Evolutionary conservation across 2,113 vertebrate genomes (phyloP), one percentile per base, ranked within the genome.

Genomic region (Pachypanchax playfairii): DNA sequence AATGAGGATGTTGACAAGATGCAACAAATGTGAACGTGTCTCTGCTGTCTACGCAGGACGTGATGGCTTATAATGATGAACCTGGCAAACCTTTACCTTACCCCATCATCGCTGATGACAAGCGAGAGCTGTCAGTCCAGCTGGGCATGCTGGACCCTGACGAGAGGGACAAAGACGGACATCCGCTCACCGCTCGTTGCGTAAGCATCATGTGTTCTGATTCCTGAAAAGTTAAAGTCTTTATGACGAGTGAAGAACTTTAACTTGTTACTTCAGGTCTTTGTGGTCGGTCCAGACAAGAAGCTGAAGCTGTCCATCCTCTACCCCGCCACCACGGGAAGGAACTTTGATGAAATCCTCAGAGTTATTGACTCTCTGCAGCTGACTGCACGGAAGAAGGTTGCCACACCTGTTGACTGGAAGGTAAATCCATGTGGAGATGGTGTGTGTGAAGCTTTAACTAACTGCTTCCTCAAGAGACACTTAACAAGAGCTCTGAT

Each of bases 141-240:
- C 66, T 99, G 71, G 97, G 97, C 38, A 99, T 99, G 97, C 87
- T 99, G 84, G 97, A 99, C 87, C 97, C 97, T 0, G 94, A 96
- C 0, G 97, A 99, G 90, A 87, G 25, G 57, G 96, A 96, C 65
- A 94, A 93, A 60, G 92, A 94, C 0, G 95, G 94, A 29, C 66
- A 97, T 20, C 95, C 97, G 0, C 91, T 99, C 78, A 98, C 96
- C 0, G 97, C 97, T 2, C 96, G 97, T 0, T 97, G 96, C 85
- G 97, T 99, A 72, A 80, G 88, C 59, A 31, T 26, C 21, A n/a
- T n/a, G n/a, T n/a, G n/a, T n/a, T 15, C 1, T 2, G 12, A 2
- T 5, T 44, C 13, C 11, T 36, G 5, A n/a, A n/a, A n/a, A n/a
- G n/a, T n/a, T n/a, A n/a, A n/a, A n/a, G n/a, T 47, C 18, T 8